Percentiles rank a stretch among this genome's conserved stretches.
Conservation (phyloP, 2,113 vertebrate species). For the Trogon melanurus region DNA sequence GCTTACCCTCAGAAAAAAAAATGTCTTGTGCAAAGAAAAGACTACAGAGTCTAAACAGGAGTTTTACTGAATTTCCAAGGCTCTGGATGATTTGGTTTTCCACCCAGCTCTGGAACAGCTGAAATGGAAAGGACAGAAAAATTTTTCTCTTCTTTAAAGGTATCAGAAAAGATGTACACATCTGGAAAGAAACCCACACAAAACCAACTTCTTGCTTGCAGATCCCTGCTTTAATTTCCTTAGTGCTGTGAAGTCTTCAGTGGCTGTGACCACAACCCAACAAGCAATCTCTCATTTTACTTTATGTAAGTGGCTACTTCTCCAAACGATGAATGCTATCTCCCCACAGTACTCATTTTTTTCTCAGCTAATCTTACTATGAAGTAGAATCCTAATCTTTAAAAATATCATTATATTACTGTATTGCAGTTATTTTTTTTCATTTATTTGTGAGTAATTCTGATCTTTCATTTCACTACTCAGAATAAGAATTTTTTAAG, state of each 20-base stretch:
- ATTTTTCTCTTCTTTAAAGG: background rate
- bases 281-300: background rate
- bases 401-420: background rate
- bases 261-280: background rate
- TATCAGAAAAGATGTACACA: background rate
- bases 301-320: background rate
- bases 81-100: background rate
- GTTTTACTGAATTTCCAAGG: background rate
- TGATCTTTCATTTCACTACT: background rate
- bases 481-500: background rate
- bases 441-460: background rate
- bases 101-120: accelerated
- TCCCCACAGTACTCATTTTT: background rate
- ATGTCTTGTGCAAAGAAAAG: background rate
- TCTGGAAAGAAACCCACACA: background rate
- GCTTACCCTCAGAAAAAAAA: background rate
- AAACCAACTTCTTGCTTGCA: background rate
- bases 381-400: background rate
- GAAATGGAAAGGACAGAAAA: background rate
- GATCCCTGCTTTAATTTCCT: background rate
- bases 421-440: background rate
- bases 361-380: background rate
- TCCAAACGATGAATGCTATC: background rate
- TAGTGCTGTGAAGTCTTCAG: background rate
- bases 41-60: background rate